These are phyloP conservation scores for Petrocephalus zakoni DNA, from an alignment of 2,113 vertebrate species.

Conservation along the genomic window DNA sequence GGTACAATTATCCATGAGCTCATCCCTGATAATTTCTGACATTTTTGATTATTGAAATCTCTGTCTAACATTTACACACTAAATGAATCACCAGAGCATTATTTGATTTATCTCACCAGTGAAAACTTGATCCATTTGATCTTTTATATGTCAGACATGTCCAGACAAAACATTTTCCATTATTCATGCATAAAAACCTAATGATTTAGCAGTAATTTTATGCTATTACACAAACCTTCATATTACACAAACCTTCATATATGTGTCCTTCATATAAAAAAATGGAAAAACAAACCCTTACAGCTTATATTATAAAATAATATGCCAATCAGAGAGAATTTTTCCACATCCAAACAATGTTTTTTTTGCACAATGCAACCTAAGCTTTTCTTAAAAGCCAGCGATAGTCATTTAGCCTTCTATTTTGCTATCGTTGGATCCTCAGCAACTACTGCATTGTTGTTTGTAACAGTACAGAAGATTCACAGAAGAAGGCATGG, in stretches of 20 bases:
- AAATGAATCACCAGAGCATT: not conserved
- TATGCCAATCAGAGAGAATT: not conserved
- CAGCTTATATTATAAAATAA: not conserved
- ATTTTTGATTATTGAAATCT: constrained; percentile 8
- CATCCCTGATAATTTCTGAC: not conserved
- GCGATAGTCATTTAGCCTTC: not conserved
- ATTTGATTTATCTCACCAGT: not conserved
- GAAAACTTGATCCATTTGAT: not conserved
- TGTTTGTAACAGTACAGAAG: not conserved
- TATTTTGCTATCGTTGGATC: not conserved
- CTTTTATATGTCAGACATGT: not conserved
- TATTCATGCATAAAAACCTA: not conserved
- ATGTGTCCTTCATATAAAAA: not conserved
- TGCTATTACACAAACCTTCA: not conserved
- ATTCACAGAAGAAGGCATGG: no score
- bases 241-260: no score
- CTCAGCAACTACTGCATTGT: not conserved
- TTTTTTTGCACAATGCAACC: not conserved
- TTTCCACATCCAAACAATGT: not conserved
- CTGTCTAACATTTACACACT: constrained; percentile 2
- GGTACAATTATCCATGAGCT: not conserved
- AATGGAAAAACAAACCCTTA: not conserved
- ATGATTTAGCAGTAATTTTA: not conserved
- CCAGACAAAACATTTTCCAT: not conserved
- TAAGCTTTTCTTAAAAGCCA: not conserved